These are phyloP conservation scores for Aspidiotus destructor DNA, from an alignment of 2,888 invertebrate genomes.

Conservation along the genomic window DNA sequence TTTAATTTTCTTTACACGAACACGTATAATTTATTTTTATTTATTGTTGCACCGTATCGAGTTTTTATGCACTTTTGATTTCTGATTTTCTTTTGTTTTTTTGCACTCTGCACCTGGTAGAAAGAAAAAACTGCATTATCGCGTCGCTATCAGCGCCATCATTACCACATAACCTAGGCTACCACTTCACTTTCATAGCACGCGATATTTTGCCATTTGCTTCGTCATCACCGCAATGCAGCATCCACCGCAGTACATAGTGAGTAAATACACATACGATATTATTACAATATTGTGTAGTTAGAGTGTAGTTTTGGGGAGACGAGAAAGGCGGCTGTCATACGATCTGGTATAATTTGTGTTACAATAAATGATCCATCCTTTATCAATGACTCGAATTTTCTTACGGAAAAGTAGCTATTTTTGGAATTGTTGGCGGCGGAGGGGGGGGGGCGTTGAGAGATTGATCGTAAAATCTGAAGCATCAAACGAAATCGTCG, in stretches of 20 bases:
- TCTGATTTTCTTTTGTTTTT: not conserved
- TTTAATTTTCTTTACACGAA: no score
- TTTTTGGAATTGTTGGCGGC: no score
- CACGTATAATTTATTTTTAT: no score
- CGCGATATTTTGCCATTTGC: constrained; percentile 4
- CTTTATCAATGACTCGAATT: constrained; percentile 11
- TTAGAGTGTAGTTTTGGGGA: no score
- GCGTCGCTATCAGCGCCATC: no score
- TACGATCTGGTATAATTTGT: constrained; percentile 5
- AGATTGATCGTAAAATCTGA: no score
- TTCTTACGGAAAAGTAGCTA: not conserved
- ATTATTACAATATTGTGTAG: no score
- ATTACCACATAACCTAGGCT: not conserved
- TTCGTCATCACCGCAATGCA: constrained; percentile 7
- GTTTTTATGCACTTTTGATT: not conserved
- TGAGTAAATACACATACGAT: constrained; percentile 14
- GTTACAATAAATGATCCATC: constrained; percentile 15
- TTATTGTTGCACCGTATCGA: no score
- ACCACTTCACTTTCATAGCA: not conserved
- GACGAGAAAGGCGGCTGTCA: not conserved
- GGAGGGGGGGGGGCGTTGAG: no score
- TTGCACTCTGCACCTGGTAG: not conserved
- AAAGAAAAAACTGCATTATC: constrained; percentile 1
- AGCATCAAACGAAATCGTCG: no score
- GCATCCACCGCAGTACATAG: constrained; percentile 22